Base-by-base conservation (phyloP, 2,888 invertebrate genomes). In the Leucophora obtusa region DNA sequence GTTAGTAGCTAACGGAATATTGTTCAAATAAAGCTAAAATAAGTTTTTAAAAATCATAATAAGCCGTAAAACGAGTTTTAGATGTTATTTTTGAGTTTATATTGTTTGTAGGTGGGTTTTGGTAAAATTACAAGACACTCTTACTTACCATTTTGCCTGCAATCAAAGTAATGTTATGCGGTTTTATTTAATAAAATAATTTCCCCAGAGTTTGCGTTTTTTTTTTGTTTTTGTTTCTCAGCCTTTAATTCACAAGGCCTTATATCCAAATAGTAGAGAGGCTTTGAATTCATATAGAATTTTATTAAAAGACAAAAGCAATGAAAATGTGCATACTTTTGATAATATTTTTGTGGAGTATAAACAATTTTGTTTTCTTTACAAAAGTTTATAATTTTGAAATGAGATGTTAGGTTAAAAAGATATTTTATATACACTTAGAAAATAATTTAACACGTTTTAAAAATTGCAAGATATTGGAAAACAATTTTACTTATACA, bases 171-270 rank as follows among this genome's bases (percentile, higher is more conserved):
- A 84, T 83, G 80, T 82, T 83, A 76, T 76, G 82, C 83, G 83
- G 84, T 75, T 84, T 73, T 82, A 83, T 84, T 84, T 84, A 84
- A 84, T 84, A 84, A 83, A 82, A 83, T 84, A 83, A 84, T 84
- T 84, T 84, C 84, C 84, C 84, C 66, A 77, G 83, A 82, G 83
- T 81, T 83, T 73, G 62, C n/a, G 60, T 70, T 76, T 21, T 73
- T 77, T 66, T 43, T 28, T 54, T 35, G 53, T 35, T 53, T n/a
- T 15, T 69, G 63, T 69, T 28, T 51, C 66, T n/a, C 51, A 51
- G 33, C 43, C 43, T 77, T 60, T 69, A 81, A 58, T 70, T 10
- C 11, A 50, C 28, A 33, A 59, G 58, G 15, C 17, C 63, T 72
- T 66, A 53, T 50, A 53, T 14, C 51, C 21, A 75, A 68, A 68